Percentiles rank a stretch among this genome's conserved stretches.
Evolutionary conservation across 1,140 invertebrate species (phyloP).

Genomic region (Euwallacea similis): DNA sequence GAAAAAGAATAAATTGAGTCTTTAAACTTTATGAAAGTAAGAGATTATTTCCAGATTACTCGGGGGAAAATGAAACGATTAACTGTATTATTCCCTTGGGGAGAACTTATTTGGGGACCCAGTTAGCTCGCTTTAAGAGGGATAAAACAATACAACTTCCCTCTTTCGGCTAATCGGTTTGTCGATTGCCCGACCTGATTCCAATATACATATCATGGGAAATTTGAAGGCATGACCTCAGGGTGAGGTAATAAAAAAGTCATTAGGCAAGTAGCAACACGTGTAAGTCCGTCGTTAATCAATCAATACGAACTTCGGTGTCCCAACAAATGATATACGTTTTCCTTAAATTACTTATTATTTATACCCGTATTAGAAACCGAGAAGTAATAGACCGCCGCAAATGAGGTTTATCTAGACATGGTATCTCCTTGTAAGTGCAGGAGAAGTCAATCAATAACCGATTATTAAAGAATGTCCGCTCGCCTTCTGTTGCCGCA

Average conservation of each 20-base stretch:
- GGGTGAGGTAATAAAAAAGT: too few relatives aligned
- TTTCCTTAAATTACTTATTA: constrained; percentile 11
- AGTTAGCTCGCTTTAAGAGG: too few relatives aligned
- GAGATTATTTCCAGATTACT: constrained; percentile 28
- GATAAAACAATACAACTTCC: too few relatives aligned
- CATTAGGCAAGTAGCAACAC: too few relatives aligned
- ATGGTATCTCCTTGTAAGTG: constrained; percentile 10
- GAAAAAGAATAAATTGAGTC: constrained; percentile 27
- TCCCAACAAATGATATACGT: not conserved
- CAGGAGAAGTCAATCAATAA: constrained; percentile 12
- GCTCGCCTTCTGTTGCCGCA: constrained; percentile 12
- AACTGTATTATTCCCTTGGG: constrained; percentile 2
- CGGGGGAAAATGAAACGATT: constrained; percentile 16
- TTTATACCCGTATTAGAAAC: constrained; percentile 12
- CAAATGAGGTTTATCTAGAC: constrained; percentile 15
- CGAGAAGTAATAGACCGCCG: constrained; percentile 12
- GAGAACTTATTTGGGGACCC: not conserved
- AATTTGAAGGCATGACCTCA: too few relatives aligned
- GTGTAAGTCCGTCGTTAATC: too few relatives aligned
- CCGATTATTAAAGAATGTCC: constrained; percentile 20
- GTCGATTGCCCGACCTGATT: too few relatives aligned
- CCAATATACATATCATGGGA: too few relatives aligned
- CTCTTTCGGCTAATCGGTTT: too few relatives aligned
- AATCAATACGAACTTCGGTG: too few relatives aligned
- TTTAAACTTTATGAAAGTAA: constrained; percentile 26